These are phyloP conservation scores for Halictus rubicundus DNA, from an alignment of 1,140 invertebrate species.

Conservation along the genomic window DNA sequence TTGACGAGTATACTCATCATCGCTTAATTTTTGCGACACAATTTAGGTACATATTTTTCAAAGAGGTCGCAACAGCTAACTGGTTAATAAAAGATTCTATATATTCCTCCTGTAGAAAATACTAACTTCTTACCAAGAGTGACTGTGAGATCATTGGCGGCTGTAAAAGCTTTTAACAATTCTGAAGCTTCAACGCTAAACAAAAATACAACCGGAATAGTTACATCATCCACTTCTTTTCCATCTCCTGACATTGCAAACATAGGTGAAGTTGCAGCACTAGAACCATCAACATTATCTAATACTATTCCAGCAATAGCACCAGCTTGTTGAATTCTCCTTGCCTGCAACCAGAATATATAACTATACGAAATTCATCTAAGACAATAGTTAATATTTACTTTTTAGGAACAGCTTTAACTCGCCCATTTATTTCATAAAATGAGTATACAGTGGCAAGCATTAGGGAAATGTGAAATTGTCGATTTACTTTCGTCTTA, in stretches of 20 bases:
- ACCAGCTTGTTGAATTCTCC: slow-evolving; percentile 90
- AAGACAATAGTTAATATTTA: not conserved
- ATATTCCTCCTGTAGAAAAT: not conserved
- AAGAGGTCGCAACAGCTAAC: no score
- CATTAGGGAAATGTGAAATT: not conserved
- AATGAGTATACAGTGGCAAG: no score
- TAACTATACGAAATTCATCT: slow-evolving; percentile 6
- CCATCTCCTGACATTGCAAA: slow-evolving; percentile 99
- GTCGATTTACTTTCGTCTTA: no score
- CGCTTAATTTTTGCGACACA: no score
- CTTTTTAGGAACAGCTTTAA: no score
- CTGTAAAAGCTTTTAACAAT: slow-evolving; percentile 82
- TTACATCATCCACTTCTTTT: slow-evolving; percentile 87
- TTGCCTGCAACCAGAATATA: slow-evolving; percentile 81
- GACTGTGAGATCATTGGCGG: slow-evolving; percentile 65
- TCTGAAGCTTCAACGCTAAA: slow-evolving; percentile 89
- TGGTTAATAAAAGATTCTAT: not conserved
- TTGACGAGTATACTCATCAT: no score
- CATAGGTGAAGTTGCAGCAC: slow-evolving; percentile 87
- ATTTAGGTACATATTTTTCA: no score
- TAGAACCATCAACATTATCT: slow-evolving; percentile 91
- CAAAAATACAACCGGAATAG: slow-evolving; percentile 95
- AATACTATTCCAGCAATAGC: slow-evolving; percentile 93
- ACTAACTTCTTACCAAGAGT: slow-evolving; percentile 63
- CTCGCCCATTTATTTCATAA: no score